Conservation (phyloP, 1,140 invertebrate genomes). For the Maconellicoccus hirsutus region DNA sequence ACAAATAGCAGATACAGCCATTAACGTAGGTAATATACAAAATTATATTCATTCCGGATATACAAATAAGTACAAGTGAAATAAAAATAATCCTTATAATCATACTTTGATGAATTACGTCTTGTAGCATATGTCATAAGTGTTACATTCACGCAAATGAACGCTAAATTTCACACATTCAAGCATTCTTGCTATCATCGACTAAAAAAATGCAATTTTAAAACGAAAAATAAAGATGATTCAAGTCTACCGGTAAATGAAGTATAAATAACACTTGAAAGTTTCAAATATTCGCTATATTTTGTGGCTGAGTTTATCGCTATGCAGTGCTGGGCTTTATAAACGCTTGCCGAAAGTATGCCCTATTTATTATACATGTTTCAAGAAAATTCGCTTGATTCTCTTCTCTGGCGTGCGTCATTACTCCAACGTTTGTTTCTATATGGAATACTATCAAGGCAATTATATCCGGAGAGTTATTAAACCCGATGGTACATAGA, state of each 20-base stretch:
- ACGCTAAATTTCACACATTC: too few relatives aligned
- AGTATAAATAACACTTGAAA: constrained; percentile 6
- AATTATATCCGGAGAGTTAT: not conserved
- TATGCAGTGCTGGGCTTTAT: not conserved
- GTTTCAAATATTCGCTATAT: not conserved
- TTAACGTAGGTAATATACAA: too few relatives aligned
- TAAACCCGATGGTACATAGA: not conserved
- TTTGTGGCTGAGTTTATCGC: not conserved
- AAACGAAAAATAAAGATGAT: not conserved
- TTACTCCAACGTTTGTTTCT: not conserved
- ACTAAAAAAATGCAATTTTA: not conserved
- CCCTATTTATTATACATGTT: not conserved
- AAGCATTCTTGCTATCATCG: not conserved
- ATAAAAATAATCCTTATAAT: too few relatives aligned
- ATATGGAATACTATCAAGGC: not conserved
- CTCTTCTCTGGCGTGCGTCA: not conserved
- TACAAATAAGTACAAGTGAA: too few relatives aligned
- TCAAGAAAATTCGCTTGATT: not conserved
- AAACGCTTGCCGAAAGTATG: not conserved
- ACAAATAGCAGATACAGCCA: too few relatives aligned
- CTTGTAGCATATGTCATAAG: too few relatives aligned
- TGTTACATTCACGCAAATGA: too few relatives aligned
- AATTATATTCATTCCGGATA: too few relatives aligned
- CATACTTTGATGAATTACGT: too few relatives aligned
- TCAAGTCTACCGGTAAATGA: not conserved